phyloP scores from a whole-genome alignment of 2,113 vertebrate species.

The Myiozetetes cayanensis region DNA sequence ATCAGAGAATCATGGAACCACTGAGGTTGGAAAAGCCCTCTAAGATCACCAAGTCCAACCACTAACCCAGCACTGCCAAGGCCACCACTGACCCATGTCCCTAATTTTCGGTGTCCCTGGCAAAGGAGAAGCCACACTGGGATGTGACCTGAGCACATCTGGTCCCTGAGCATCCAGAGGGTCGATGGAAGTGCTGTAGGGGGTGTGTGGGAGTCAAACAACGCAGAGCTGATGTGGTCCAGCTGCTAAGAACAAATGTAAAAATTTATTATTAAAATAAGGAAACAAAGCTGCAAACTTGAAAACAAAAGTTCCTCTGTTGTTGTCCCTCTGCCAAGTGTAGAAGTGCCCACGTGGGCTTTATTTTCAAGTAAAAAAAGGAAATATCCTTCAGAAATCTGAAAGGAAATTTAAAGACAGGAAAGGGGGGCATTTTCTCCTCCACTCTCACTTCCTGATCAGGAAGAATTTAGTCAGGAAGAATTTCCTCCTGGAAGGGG shows the following conservation, averaged over 20 bases:
- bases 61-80: not conserved
- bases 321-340: not conserved
- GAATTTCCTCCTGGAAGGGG: not conserved
- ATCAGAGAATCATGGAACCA: not conserved
- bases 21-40: not conserved
- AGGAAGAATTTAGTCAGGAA: not conserved
- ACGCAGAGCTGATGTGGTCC: too few relatives aligned
- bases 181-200: too few relatives aligned
- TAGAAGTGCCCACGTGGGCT: rapidly evolving
- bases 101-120: not conserved
- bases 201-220: not conserved
- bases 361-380: not conserved
- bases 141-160: not conserved
- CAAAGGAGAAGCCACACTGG: not conserved
- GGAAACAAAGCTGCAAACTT: not conserved
- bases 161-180: not conserved
- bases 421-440: not conserved
- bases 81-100: not conserved
- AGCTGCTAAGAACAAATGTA: too few relatives aligned
- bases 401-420: not conserved
- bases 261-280: not conserved
- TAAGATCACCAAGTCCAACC: not conserved
- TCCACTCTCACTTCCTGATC: not conserved
- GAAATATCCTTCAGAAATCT: not conserved
- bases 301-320: not conserved